Evolutionary conservation across 2,888 invertebrate species (phyloP).

Genomic region (Gastracanthus pulcherrimus): DNA sequence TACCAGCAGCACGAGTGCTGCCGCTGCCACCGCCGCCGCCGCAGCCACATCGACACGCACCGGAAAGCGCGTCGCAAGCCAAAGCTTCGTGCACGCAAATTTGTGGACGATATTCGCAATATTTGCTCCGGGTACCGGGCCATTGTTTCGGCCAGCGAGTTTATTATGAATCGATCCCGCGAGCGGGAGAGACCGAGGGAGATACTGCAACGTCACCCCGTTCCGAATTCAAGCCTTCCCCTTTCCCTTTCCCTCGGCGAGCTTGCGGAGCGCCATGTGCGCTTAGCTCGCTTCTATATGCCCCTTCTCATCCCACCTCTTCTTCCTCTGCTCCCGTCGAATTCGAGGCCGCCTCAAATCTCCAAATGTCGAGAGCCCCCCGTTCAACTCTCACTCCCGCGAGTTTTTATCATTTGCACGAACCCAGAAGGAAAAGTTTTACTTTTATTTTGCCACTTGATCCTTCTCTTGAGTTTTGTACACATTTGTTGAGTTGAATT

Average conservation of each 20-base stretch:
- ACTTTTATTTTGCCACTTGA: conserved; percentile 49
- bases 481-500: neutral
- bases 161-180: conserved; percentile 75
- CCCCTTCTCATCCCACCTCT: conserved; percentile 56
- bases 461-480: conserved; percentile 8
- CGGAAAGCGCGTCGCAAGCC: conserved; percentile 56
- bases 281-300: neutral
- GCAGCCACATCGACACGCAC: too few species aligned
- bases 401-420: conserved; percentile 57
- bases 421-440: conserved; percentile 55
- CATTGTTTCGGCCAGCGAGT: conserved; percentile 73
- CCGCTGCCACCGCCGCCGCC: conserved; percentile 55
- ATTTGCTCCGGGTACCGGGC: conserved; percentile 63
- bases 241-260: neutral
- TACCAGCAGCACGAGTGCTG: conserved; percentile 22
- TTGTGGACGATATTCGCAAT: conserved; percentile 73
- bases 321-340: conserved; percentile 51
- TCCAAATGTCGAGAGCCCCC: conserved; percentile 60
- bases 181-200: conserved; percentile 46
- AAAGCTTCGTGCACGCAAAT: conserved; percentile 58
- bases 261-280: neutral
- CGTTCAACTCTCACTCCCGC: conserved; percentile 43
- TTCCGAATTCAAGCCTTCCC: conserved; percentile 67
- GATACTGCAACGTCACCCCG: conserved; percentile 73
- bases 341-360: conserved; percentile 62